Evolutionary conservation across 1,140 invertebrate genomes (phyloP), one percentile per base, ranked within the genome.

Genomic region (Dendroctonus valens): DNA sequence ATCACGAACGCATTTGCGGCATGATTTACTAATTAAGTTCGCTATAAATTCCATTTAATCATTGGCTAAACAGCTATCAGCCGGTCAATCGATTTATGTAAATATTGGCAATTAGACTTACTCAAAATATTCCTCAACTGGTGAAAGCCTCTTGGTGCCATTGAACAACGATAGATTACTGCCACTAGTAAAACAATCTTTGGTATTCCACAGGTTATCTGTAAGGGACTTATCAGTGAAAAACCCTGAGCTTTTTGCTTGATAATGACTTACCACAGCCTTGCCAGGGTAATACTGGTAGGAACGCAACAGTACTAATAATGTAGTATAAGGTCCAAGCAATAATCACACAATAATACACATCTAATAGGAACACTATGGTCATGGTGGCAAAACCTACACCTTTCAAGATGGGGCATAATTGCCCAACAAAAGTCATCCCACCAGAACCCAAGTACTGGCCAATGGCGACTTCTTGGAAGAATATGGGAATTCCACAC

Each of bases 401-500:
- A 55, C 88, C 88, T 80, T 86, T 84, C n/a, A 87, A 75, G 11
- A 87, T 78, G 6, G 86, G 86, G 65, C 83, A 85, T 9, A 86
- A 70, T 68, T 83, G 84, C 62, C 84, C 85, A 7, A 85, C 83
- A 11, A 85, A 77, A 0, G 84, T 84, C 82, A 87, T 86, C 42
- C 85, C 85, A 11, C 85, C 85, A 12, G 83, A 79, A 12, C 85
- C 84, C 8, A 87, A 77, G 68, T 86, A 87, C 69, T 87, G 86
- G 7, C 86, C 86, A 49, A 87, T 83, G 0, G 85, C 83, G 0
- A 87, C 85, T 76, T 91, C 90, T 86, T 91, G 88, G 71, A 89
- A 90, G 73, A 91, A 92, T 59, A 92, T 79, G 1, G 90, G 90
- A 55, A 91, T 85, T 2, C 90, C 90, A 63, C 87, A 87, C 52